Evolutionary conservation across 1,140 invertebrate genomes (phyloP).

Genomic region (Scaptomyza hsui): DNA sequence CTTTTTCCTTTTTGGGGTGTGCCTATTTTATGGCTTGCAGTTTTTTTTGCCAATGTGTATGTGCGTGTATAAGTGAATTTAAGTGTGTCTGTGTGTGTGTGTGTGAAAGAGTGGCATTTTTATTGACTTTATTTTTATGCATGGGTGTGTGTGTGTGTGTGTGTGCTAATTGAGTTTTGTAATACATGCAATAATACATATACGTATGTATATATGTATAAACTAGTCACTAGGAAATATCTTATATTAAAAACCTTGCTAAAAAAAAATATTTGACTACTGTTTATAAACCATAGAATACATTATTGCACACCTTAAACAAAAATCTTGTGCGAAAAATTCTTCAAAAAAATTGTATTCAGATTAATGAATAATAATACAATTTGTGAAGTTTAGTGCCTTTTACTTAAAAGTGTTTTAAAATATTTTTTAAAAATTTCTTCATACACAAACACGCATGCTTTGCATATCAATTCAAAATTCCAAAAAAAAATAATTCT

Average conservation of each 20-base stretch:
- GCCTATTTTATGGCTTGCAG: conserved; percentile 47
- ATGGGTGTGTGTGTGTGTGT: conserved; percentile 26
- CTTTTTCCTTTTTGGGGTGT: conserved; percentile 32
- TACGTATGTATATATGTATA: conserved; percentile 3
- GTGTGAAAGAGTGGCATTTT: conserved; percentile 19
- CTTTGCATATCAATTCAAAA: conserved; percentile 43
- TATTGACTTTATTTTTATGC: conserved; percentile 19
- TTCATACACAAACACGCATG: neutral
- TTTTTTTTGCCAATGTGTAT: conserved; percentile 15
- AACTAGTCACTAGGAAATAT: neutral
- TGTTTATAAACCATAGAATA: too few relatives aligned
- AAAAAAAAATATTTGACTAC: too few relatives aligned
- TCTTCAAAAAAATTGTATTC: too few relatives aligned
- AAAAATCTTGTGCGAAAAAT: too few relatives aligned
- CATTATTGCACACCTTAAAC: too few relatives aligned
- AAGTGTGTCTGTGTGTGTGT: conserved; percentile 20
- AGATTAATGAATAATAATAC: too few relatives aligned
- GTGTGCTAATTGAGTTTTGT: conserved; percentile 46
- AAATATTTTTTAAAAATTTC: neutral
- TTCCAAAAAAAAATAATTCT: conserved; percentile 14
- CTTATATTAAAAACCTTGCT: too few relatives aligned
- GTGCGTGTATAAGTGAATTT: conserved; percentile 26
- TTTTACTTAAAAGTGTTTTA: too few relatives aligned
- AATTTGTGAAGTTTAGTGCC: too few relatives aligned
- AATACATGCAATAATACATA: neutral